Evolutionary conservation across 2,888 invertebrate species (phyloP).

Genomic region (Calameuta pallipes): DNA sequence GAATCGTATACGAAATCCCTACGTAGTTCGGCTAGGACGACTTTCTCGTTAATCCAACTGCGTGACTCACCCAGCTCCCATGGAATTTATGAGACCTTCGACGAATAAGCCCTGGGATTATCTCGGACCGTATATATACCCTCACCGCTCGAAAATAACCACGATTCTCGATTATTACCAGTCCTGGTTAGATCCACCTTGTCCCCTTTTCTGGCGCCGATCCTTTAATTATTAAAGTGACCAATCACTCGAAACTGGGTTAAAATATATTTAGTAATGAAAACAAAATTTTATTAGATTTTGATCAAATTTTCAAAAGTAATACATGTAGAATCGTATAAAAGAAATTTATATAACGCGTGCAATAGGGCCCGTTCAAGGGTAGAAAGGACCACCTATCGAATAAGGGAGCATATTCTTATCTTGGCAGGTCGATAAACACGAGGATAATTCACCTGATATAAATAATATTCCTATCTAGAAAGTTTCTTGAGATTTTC

Average conservation of each 20-base stretch:
- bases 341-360: neutral
- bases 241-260: conserved; percentile 14
- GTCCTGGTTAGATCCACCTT: neutral
- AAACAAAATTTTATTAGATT: too few species aligned
- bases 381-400: neutral
- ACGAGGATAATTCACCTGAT: neutral
- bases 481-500: neutral
- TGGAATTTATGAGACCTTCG: conserved; percentile 53
- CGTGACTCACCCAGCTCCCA: conserved; percentile 44
- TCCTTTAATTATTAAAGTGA: conserved; percentile 33
- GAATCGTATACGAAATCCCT: neutral
- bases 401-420: neutral
- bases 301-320: too few species aligned
- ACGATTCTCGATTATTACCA: conserved; percentile 26
- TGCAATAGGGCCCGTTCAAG: neutral
- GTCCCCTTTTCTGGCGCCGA: conserved; percentile 15
- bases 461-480: neutral
- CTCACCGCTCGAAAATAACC: conserved; percentile 1
- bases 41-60: conserved; percentile 10
- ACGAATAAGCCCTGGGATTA: conserved; percentile 55
- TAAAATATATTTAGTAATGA: too few species aligned
- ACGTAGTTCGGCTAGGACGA: too few species aligned
- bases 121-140: conserved; percentile 32
- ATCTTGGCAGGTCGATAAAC: neutral
- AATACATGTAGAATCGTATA: too few species aligned